phyloP scores from a whole-genome alignment of 2,113 vertebrate genomes.

The Rissa tridactyla region DNA sequence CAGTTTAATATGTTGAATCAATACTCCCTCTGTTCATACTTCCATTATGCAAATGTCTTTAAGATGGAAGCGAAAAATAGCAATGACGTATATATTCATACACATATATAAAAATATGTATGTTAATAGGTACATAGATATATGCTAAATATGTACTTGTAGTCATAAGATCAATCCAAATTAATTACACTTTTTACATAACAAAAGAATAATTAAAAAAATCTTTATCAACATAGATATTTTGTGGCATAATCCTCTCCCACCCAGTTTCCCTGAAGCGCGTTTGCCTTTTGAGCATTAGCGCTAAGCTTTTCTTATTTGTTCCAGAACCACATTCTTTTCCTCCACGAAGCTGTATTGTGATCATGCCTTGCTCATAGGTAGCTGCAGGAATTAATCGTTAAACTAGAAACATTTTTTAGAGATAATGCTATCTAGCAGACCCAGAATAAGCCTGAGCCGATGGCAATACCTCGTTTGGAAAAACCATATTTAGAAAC shows the following conservation, averaged over 20 bases:
- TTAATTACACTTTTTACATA: neutral
- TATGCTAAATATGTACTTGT: neutral
- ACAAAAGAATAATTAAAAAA: neutral
- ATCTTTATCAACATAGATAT: neutral
- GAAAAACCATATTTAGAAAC: neutral
- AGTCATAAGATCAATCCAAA: neutral
- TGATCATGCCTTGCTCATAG: neutral
- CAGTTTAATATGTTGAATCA: neutral
- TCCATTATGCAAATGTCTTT: neutral
- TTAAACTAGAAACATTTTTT: neutral
- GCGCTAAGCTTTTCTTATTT: neutral
- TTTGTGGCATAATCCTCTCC: neutral
- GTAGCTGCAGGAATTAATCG: neutral
- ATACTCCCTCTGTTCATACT: neutral
- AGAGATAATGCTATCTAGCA: neutral
- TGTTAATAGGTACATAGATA: neutral
- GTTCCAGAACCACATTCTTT: neutral
- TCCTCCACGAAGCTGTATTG: neutral
- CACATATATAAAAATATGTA: neutral
- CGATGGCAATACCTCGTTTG: neutral
- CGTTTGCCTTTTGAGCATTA: neutral
- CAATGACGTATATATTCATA: neutral
- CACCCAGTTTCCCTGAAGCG: neutral
- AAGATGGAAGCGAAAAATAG: neutral
- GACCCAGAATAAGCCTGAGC: neutral